These are phyloP conservation scores for Sorex araneus DNA, from an alignment of 2,113 vertebrate genomes.

Conservation along the genomic window DNA sequence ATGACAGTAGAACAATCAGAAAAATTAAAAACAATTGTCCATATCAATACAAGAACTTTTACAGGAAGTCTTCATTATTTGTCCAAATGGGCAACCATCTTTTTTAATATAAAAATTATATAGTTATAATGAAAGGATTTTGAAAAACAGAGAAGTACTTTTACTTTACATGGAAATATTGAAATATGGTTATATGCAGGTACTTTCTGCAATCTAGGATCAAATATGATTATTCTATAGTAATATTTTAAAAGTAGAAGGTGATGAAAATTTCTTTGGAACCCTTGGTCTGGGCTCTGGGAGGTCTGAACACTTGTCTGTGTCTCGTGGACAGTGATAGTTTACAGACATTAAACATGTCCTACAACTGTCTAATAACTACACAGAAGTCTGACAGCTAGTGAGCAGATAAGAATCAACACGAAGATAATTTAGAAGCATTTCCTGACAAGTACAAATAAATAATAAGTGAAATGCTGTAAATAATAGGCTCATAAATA, in stretches of 20 bases:
- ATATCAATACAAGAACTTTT: neutral
- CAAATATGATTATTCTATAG: neutral
- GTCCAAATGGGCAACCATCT: neutral
- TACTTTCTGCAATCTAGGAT: neutral
- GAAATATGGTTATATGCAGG: too few relatives aligned
- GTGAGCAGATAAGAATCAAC: constrained; percentile 1
- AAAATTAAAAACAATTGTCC: neutral
- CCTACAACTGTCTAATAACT: neutral
- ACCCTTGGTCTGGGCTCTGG: neutral
- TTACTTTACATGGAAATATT: neutral
- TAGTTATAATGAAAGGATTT: neutral
- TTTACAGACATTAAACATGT: neutral
- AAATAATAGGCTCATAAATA: constrained; percentile 51
- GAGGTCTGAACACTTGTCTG: neutral
- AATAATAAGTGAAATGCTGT: constrained; percentile 42
- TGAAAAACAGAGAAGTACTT: neutral
- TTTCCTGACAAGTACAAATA: constrained; percentile 40
- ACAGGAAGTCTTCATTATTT: neutral
- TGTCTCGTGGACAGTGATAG: neutral
- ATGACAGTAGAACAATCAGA: neutral
- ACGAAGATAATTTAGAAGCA: constrained; percentile 14
- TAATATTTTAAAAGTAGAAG: neutral
- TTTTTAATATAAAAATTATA: too few relatives aligned
- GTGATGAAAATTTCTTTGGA: neutral
- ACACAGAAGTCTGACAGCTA: neutral